Evolutionary conservation across 2,113 vertebrate species (phyloP).

Genomic region (Struthidea cinerea): DNA sequence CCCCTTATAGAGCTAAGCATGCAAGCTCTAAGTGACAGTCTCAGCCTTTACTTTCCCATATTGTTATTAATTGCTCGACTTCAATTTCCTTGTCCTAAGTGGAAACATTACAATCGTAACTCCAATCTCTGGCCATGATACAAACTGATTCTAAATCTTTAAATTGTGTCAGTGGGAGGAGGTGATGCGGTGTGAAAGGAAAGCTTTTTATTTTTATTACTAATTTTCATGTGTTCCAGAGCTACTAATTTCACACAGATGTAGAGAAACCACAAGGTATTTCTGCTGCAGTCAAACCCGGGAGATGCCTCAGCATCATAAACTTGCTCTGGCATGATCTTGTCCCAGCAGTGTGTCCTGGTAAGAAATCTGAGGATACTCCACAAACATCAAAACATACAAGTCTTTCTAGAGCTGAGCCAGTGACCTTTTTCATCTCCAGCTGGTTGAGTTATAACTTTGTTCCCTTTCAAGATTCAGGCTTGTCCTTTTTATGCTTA

Average conservation of each 20-base stretch:
- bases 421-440: not conserved
- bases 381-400: conserved; percentile 16
- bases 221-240: conserved; percentile 43
- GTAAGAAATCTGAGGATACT: not conserved
- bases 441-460: not conserved
- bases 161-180: conserved; percentile 39
- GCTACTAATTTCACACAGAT: conserved; percentile 33
- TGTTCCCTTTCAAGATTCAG: not conserved
- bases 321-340: conserved; percentile 8
- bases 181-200: not conserved
- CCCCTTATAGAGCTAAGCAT: not conserved
- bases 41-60: conserved; percentile 21
- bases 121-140: not conserved
- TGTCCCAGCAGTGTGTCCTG: not conserved
- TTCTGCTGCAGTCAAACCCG: not conserved
- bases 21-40: not conserved
- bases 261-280: conserved; percentile 33
- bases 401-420: not conserved
- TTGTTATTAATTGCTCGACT: conserved; percentile 41
- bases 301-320: conserved; percentile 7
- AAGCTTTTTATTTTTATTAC: conserved; percentile 51
- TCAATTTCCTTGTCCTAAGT: conserved; percentile 49
- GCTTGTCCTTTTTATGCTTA: not conserved
- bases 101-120: conserved; percentile 17
- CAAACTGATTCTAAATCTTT: conserved; percentile 42